A percentile compares a stretch with the other conserved stretches of the same genome.
These are phyloP conservation scores for Physocephala rufipes DNA, from an alignment of 2,888 invertebrate species.

Conservation along the genomic window DNA sequence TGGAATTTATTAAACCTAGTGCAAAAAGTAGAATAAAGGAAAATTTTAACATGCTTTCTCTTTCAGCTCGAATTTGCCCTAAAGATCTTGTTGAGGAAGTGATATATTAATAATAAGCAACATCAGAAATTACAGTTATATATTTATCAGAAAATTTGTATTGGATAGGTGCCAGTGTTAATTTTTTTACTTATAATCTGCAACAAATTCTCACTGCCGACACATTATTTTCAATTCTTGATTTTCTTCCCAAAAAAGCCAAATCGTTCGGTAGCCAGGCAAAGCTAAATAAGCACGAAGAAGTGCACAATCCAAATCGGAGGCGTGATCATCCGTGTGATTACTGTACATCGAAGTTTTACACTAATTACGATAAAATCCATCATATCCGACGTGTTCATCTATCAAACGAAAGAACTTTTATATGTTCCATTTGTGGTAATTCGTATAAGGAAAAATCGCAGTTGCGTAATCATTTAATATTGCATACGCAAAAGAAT, in stretches of 20 bases:
- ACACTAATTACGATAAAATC: constrained; percentile 6
- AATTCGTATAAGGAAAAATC: constrained; percentile 22
- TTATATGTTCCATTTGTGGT: constrained; percentile 18
- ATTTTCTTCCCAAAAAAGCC: constrained; percentile 14
- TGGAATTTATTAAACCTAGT: no score
- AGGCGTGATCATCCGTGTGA: constrained; percentile 25
- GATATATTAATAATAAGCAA: background rate
- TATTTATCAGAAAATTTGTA: background rate
- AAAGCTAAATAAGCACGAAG: constrained; percentile 25
- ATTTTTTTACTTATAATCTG: no score
- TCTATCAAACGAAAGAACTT: constrained; percentile 4
- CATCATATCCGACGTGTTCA: constrained; percentile 24
- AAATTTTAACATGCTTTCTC: no score
- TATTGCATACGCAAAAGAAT: constrained; percentile 33
- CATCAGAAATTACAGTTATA: no score
- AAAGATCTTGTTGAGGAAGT: no score
- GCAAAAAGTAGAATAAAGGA: no score
- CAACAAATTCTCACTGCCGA: background rate
- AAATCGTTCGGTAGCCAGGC: constrained; percentile 16
- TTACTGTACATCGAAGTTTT: constrained; percentile 27
- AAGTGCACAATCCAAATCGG: constrained; percentile 27
- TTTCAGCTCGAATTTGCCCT: no score
- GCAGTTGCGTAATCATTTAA: constrained; percentile 40
- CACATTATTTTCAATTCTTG: background rate
- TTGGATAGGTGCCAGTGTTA: background rate